phyloP scores from a whole-genome alignment of 1,140 invertebrate genomes.

The Apocrypta bakeri region DNA sequence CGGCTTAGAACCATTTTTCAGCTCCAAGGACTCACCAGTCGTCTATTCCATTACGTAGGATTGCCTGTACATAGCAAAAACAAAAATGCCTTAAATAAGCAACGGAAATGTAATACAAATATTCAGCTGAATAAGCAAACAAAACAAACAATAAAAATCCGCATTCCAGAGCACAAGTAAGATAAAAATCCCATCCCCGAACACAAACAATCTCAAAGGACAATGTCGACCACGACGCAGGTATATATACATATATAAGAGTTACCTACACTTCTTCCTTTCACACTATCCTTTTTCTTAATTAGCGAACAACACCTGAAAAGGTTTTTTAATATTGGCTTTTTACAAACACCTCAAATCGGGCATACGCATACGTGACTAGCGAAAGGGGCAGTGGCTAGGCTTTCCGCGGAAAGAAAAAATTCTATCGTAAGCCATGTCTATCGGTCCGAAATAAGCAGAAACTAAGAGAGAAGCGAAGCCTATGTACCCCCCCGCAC shows the following conservation, averaged over 20 bases:
- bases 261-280: no score
- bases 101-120: not conserved
- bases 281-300: no score
- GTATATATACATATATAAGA: no score
- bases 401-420: conserved; percentile 1
- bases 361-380: conserved; percentile 5
- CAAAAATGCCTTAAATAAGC: not conserved
- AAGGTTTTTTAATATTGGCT: no score
- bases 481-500: not conserved
- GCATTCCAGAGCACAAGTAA: no score
- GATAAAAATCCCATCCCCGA: no score
- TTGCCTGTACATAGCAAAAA: not conserved
- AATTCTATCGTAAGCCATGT: not conserved
- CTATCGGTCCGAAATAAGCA: not conserved
- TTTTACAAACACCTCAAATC: not conserved
- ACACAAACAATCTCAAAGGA: not conserved
- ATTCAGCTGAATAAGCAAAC: not conserved
- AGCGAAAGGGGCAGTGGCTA: conserved; percentile 15
- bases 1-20: conserved; percentile 71
- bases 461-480: conserved; percentile 13
- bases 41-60: conserved; percentile 36
- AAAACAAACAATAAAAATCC: not conserved
- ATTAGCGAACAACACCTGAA: no score
- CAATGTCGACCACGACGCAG: no score
- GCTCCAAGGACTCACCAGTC: conserved; percentile 5